Conservation (phyloP, 2,888 invertebrate species). For the Auanema freiburgensis region DNA sequence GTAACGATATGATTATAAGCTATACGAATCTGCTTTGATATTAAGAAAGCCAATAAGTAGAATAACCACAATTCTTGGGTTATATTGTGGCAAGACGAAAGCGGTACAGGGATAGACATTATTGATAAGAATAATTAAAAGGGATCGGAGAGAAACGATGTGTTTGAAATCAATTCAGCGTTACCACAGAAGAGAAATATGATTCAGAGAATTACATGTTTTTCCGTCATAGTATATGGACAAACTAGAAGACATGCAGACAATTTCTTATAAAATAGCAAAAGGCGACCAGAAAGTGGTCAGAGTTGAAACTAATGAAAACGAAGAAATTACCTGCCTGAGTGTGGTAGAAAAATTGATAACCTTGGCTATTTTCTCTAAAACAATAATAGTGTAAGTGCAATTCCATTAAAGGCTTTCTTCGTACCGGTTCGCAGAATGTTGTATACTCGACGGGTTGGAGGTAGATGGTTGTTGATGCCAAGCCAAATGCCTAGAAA, state of each 20-base stretch:
- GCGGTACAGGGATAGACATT: conserved; percentile 2
- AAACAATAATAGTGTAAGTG: not conserved
- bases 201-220: not conserved
- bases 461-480: no score
- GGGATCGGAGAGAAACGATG: no score
- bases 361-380: conserved; percentile 9
- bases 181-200: not conserved
- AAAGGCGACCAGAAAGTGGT: not conserved
- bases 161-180: no score
- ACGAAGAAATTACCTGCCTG: not conserved
- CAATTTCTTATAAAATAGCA: conserved; percentile 2
- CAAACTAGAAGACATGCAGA: conserved; percentile 1
- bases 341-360: conserved; percentile 5
- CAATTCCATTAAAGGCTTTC: no score
- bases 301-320: not conserved
- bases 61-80: no score
- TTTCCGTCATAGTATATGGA: not conserved
- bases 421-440: no score
- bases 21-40: no score
- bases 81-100: not conserved
- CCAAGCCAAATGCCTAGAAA: no score
- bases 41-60: no score
- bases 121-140: not conserved
- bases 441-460: no score
- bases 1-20: no score